These are phyloP conservation scores for Ramphastos sulfuratus DNA, from an alignment of 2,113 vertebrate genomes.

Conservation along the genomic window DNA sequence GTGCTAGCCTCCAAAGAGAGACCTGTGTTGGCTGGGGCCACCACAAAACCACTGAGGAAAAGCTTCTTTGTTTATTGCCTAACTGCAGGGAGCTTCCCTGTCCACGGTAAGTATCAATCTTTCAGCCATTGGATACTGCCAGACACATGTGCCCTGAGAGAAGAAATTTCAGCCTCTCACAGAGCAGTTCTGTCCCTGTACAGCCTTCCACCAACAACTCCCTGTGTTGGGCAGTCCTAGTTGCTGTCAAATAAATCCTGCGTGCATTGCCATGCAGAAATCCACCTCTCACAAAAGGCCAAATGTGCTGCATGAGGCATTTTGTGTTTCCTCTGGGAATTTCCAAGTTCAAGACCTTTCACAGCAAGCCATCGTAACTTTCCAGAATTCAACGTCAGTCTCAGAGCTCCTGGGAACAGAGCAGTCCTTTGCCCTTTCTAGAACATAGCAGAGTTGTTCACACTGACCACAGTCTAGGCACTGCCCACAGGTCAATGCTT, in stretches of 20 bases:
- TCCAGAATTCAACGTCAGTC: not conserved
- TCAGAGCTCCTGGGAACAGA: not conserved
- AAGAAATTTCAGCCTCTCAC: not conserved
- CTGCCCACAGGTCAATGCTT: not conserved
- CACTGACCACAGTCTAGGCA: too few relatives aligned
- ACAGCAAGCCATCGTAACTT: not conserved
- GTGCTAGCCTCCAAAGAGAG: not conserved
- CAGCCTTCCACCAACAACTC: not conserved
- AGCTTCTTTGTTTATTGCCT: not conserved
- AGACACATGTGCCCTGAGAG: not conserved
- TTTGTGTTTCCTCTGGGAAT: not conserved
- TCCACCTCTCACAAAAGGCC: not conserved
- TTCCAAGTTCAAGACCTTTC: not conserved
- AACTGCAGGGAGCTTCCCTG: not conserved
- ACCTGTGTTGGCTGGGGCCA: not conserved
- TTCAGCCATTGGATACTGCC: not conserved
- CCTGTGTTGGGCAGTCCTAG: accelerated
- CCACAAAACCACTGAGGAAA: not conserved
- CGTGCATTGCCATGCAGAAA: not conserved
- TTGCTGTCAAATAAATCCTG: not conserved
- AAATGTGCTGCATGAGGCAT: not conserved
- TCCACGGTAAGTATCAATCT: not conserved
- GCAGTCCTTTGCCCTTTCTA: not conserved
- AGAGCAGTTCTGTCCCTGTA: too few relatives aligned
- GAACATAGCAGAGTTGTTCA: not conserved